Conservation (phyloP, 2,113 vertebrate species). For the Nerophis lumbriciformis region DNA sequence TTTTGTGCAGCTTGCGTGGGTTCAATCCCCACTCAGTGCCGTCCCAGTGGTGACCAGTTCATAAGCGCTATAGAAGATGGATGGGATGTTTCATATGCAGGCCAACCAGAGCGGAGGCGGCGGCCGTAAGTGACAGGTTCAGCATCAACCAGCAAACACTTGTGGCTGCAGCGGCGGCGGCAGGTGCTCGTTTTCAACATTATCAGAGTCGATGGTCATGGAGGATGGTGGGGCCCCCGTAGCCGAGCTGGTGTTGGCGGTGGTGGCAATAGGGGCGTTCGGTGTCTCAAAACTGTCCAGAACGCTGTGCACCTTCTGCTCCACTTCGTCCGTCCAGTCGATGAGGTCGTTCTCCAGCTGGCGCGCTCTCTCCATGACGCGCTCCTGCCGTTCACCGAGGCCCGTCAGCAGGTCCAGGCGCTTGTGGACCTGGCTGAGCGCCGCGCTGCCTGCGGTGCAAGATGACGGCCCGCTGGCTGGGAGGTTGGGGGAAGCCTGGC, state of each 20-base stretch:
- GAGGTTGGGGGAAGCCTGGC: slow-evolving; percentile 80
- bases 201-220: slow-evolving; percentile 93
- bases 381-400: slow-evolving; percentile 82
- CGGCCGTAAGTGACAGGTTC: not conserved
- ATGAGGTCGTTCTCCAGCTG: slow-evolving; percentile 90
- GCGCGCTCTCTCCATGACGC: slow-evolving; percentile 78
- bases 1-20: too few relatives aligned
- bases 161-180: slow-evolving; percentile 91
- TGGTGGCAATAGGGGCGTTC: slow-evolving; percentile 16
- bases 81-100: not conserved
- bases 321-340: slow-evolving; percentile 89
- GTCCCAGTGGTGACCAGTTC: too few relatives aligned
- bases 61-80: too few relatives aligned
- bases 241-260: not conserved
- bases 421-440: slow-evolving; percentile 79
- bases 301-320: slow-evolving; percentile 83
- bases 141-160: slow-evolving; percentile 22
- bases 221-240: slow-evolving; percentile 41
- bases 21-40: too few relatives aligned
- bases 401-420: slow-evolving; percentile 83
- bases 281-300: slow-evolving; percentile 79
- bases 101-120: too few relatives aligned
- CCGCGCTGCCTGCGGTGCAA: slow-evolving; percentile 60
- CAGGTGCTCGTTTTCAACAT: slow-evolving; percentile 87
- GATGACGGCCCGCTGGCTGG: slow-evolving; percentile 66